Percentiles rank a stretch among this genome's conserved stretches.
Conservation (phyloP, 2,113 vertebrate species). For the Columbina picui region DNA sequence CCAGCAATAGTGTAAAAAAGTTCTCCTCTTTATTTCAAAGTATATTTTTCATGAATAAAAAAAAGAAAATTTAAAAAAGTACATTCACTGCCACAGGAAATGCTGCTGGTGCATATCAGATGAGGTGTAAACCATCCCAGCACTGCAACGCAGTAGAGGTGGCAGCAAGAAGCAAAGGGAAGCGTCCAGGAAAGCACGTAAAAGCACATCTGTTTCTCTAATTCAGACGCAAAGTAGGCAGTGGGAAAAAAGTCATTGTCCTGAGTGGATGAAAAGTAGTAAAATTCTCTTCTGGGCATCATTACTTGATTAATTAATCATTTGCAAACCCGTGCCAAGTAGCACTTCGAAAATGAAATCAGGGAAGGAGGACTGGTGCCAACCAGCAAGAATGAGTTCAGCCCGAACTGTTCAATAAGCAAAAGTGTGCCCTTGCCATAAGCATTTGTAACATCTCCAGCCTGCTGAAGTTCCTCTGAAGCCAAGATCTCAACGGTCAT, state of each 20-base stretch:
- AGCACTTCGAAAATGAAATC: neutral
- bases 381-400: neutral
- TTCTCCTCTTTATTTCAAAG: neutral
- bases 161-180: neutral
- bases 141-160: neutral
- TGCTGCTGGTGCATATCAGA: neutral
- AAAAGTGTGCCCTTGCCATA: neutral
- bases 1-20: neutral
- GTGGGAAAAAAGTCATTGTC: neutral
- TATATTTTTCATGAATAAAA: neutral
- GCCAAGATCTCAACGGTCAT: neutral
- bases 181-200: neutral
- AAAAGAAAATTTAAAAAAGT: no score
- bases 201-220: neutral
- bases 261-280: neutral
- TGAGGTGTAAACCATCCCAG: neutral
- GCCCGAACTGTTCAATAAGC: neutral
- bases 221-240: neutral
- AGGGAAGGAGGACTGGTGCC: neutral
- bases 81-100: neutral
- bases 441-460: neutral
- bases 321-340: neutral
- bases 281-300: neutral
- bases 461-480: neutral
- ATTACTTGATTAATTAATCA: neutral